Conservation (phyloP, 2,113 vertebrate species). For the Petroica traversi region DNA sequence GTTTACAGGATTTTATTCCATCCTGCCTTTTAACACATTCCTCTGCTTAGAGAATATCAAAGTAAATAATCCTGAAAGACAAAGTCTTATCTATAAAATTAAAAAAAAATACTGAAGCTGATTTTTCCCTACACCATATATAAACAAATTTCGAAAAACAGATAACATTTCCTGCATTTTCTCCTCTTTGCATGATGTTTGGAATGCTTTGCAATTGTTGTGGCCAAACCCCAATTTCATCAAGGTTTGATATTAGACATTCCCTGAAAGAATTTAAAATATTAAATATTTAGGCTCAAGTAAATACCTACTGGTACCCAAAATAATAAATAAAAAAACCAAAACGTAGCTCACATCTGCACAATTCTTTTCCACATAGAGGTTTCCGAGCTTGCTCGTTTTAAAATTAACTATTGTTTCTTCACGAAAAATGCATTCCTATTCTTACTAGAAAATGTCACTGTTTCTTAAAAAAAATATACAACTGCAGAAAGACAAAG, state of each 20-base stretch:
- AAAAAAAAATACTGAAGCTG: not conserved
- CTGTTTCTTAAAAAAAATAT: not conserved
- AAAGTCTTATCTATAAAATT: not conserved
- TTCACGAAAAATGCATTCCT: not conserved
- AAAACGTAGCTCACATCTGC: not conserved
- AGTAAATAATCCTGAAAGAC: not conserved
- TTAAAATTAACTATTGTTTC: not conserved
- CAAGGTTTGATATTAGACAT: not conserved
- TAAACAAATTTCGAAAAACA: not conserved
- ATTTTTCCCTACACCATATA: not conserved
- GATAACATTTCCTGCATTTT: not conserved
- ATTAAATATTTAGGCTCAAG: not conserved
- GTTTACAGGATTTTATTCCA: constrained; percentile 28
- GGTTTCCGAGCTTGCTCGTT: not conserved
- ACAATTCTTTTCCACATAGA: not conserved
- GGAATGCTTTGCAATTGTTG: not conserved
- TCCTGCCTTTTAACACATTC: constrained; percentile 36
- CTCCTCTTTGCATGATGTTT: not conserved
- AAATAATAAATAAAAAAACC: not conserved
- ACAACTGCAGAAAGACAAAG: not conserved
- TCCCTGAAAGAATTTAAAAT: not conserved
- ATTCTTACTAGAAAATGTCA: not conserved
- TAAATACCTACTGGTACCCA: not conserved
- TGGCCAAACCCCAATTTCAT: not conserved
- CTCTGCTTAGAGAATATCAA: not conserved